phyloP scores from a whole-genome alignment of 2,797 vertebrate species.

The Potorous gilbertii region DNA sequence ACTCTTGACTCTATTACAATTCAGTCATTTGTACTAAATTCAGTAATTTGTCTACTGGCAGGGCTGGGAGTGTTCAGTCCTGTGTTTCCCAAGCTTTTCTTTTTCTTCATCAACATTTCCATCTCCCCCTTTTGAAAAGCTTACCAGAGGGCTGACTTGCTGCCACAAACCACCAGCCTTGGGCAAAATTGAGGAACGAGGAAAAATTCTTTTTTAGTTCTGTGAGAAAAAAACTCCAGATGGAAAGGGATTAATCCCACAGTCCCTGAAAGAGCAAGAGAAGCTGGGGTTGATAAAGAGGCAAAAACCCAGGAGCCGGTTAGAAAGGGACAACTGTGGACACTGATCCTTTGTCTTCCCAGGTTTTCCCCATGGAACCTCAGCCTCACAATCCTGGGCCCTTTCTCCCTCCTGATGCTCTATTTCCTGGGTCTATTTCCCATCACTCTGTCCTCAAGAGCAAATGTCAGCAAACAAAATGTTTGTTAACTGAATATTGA shows the following conservation, averaged over 20 bases:
- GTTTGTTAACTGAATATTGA: not conserved
- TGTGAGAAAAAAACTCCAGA: not conserved
- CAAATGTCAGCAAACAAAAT: not conserved
- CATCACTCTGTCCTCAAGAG: not conserved
- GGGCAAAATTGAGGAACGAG: not conserved
- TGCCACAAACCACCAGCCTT: not conserved
- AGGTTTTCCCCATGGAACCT: not conserved
- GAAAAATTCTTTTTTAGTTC: not conserved
- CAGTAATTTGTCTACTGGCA: not conserved
- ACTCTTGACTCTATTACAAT: not conserved
- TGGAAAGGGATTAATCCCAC: not conserved
- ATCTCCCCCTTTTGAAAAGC: not conserved
- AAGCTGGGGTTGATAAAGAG: not conserved
- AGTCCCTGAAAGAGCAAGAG: not conserved
- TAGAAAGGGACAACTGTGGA: not conserved
- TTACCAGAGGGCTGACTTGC: slow-evolving; percentile 5
- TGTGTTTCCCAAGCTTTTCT: not conserved
- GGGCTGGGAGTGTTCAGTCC: not conserved
- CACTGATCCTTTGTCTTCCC: not conserved
- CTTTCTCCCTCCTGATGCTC: not conserved
- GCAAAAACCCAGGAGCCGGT: not conserved
- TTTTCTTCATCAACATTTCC: not conserved
- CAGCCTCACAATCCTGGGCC: not conserved
- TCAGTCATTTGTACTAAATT: not conserved
- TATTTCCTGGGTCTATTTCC: not conserved